Conservation (phyloP, 2,888 invertebrate species). For the Drosophila peninsularis region DNA sequence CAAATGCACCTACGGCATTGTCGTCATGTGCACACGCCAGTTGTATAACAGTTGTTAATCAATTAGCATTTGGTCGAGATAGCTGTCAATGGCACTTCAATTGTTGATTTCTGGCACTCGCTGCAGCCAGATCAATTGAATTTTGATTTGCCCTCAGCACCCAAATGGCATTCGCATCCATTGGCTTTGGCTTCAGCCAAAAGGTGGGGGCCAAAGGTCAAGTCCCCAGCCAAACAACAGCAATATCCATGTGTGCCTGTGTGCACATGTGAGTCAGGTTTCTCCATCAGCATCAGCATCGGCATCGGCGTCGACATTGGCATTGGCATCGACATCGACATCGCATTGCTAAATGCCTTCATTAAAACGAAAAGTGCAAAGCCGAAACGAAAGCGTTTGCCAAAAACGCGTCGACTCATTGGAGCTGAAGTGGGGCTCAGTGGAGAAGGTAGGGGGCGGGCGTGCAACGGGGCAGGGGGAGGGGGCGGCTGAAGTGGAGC, state of each 20-base stretch:
- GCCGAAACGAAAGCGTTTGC: slow-evolving; percentile 24
- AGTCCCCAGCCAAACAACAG: slow-evolving; percentile 6
- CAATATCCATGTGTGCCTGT: slow-evolving; percentile 22
- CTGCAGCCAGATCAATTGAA: slow-evolving; percentile 29
- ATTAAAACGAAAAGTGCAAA: slow-evolving; percentile 55
- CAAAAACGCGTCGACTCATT: slow-evolving; percentile 29
- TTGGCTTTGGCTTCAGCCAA: slow-evolving; percentile 3
- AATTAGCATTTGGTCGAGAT: slow-evolving; percentile 8
- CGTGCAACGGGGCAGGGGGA: background rate
- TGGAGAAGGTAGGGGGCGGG: background rate
- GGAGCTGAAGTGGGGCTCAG: slow-evolving; percentile 3
- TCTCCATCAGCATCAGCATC: background rate
- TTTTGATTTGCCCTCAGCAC: slow-evolving; percentile 9
- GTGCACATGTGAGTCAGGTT: background rate
- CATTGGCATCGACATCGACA: slow-evolving; percentile 11
- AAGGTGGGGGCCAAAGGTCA: slow-evolving; percentile 19
- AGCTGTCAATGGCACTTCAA: slow-evolving; percentile 11
- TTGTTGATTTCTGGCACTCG: slow-evolving; percentile 19
- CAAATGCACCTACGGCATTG: background rate
- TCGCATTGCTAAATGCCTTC: slow-evolving; percentile 52
- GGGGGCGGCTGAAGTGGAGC: slow-evolving; percentile 2
- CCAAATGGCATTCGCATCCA: slow-evolving; percentile 16
- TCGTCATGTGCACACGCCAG: background rate
- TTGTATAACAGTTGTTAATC: slow-evolving; percentile 19
- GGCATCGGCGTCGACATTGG: background rate